Evolutionary conservation across 2,888 invertebrate genomes (phyloP), one percentile per base, ranked within the genome.

Genomic region (Leptopilina syphax): DNA sequence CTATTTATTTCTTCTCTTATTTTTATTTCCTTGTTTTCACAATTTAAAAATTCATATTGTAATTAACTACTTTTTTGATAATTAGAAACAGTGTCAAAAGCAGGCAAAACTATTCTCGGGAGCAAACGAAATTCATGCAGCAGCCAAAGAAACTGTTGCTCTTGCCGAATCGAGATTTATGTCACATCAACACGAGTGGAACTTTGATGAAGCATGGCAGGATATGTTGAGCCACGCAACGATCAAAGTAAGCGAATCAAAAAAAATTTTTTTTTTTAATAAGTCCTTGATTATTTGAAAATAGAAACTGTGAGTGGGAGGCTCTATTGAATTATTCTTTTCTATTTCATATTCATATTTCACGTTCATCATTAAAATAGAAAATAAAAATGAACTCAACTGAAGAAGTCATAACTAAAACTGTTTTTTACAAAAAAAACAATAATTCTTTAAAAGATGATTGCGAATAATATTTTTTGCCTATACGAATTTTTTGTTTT

Each of bases 151-250:
- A 93, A 98, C 98, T 0, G 98, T 98, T 78, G 95, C 96, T 0
- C 91, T 98, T 70, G 98, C 98, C 0, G 98, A 98, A 91, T 95
- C 96, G 91, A 94, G 97, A 83, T 96, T 95, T 88, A 91, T 94
- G 88, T 94, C 90, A 91, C 94, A 96, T 89, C 95, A 95, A 90
- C 95, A 96, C 87, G 96, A 96, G 91, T 96, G 96, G 95, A 96
- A 97, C 92, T 98, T 98, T 92, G 98, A 98, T 93, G 96, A 96
- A 93, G 98, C 98, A 86, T 98, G 98, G 98, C 98, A 98, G 93
- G 98, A 98, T 92, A 97, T 98, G 95, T 94, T 98, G 83, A 98
- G 98, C 93, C 97, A 98, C 94, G 98, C 98, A 83, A 98, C 98
- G 81, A 96, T 97, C 90, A 97, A 98, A 94, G 97, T 96, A 89